Conservation (phyloP, 2,113 vertebrate species). For the Periophthalmus modestus region DNA sequence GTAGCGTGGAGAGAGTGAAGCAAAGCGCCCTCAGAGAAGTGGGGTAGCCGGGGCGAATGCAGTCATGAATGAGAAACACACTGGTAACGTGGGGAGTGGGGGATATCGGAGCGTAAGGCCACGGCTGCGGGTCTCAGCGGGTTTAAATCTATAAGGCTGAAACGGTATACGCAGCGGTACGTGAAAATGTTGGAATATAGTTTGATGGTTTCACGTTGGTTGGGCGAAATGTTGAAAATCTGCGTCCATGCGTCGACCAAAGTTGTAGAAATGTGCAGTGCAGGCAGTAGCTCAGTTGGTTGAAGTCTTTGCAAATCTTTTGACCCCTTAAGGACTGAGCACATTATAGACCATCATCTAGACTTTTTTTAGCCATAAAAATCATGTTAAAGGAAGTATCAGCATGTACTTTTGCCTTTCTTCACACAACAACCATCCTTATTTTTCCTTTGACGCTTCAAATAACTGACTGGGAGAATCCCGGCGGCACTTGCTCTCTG, state of each 20-base stretch:
- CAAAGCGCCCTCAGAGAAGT: slow-evolving; percentile 28
- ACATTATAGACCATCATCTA: too few species aligned
- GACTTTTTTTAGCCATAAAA: too few species aligned
- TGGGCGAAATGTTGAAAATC: not conserved
- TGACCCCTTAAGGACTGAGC: too few species aligned
- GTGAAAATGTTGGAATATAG: not conserved
- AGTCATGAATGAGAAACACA: slow-evolving; percentile 58
- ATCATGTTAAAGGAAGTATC: too few species aligned
- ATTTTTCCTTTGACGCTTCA: too few species aligned
- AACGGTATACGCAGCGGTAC: not conserved
- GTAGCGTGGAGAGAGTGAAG: slow-evolving; percentile 25
- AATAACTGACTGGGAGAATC: too few species aligned
- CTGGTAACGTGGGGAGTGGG: slow-evolving; percentile 14
- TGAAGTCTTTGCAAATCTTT: too few species aligned
- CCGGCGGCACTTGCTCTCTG: too few species aligned
- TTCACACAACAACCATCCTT: too few species aligned
- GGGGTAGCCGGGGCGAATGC: slow-evolving; percentile 28
- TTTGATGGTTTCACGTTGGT: not conserved
- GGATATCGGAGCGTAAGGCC: not conserved
- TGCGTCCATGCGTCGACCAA: too few species aligned
- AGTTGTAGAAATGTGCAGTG: not conserved
- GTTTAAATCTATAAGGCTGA: not conserved
- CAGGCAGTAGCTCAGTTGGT: not conserved
- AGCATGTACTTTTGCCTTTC: too few species aligned
- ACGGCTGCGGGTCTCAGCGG: not conserved